Percentiles rank a stretch among this genome's conserved stretches.
Evolutionary conservation across 2,113 vertebrate species (phyloP).

Genomic region (Syngnathoides biaculeatus): DNA sequence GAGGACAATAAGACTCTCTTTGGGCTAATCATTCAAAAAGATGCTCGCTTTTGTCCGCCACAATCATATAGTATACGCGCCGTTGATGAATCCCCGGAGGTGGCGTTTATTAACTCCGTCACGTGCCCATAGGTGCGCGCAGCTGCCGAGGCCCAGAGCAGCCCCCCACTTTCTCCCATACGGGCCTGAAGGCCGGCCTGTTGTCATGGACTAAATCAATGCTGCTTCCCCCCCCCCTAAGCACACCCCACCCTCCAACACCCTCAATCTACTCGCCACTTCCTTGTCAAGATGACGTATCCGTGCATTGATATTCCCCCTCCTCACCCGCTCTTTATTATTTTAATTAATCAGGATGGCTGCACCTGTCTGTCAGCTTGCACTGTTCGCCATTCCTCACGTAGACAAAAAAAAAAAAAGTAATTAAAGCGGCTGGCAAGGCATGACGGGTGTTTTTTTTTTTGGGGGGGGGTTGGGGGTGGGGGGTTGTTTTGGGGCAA

Average conservation of each 20-base stretch:
- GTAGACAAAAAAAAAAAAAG: slow-evolving; percentile 54
- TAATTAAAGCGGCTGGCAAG: slow-evolving; percentile 70
- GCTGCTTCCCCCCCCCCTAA: no score
- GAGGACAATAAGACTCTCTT: slow-evolving; percentile 50
- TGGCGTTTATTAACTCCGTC: slow-evolving; percentile 67
- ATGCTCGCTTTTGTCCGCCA: slow-evolving; percentile 54
- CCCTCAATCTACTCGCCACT: slow-evolving; percentile 43
- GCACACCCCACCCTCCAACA: no score
- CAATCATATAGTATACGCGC: slow-evolving; percentile 55
- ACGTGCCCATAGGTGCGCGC: slow-evolving; percentile 57
- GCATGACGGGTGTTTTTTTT: slow-evolving; percentile 57
- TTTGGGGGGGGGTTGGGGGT: no score
- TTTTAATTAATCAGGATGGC: slow-evolving; percentile 72
- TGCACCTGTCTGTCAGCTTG: slow-evolving; percentile 71
- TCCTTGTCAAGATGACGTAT: slow-evolving; percentile 48
- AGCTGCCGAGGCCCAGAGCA: slow-evolving; percentile 45
- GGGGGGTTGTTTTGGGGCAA: slow-evolving; percentile 54
- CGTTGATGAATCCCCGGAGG: slow-evolving; percentile 66
- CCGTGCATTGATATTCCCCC: slow-evolving; percentile 44
- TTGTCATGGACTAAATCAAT: slow-evolving; percentile 71
- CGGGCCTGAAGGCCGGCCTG: slow-evolving; percentile 57
- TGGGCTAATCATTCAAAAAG: slow-evolving; percentile 57
- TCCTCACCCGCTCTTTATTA: slow-evolving; percentile 56
- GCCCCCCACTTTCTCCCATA: slow-evolving; percentile 22
- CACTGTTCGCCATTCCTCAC: slow-evolving; percentile 44